Evolutionary conservation across 2,113 vertebrate genomes (phyloP), one percentile per base, ranked within the genome.

Genomic region (Chloroceryle aenea): DNA sequence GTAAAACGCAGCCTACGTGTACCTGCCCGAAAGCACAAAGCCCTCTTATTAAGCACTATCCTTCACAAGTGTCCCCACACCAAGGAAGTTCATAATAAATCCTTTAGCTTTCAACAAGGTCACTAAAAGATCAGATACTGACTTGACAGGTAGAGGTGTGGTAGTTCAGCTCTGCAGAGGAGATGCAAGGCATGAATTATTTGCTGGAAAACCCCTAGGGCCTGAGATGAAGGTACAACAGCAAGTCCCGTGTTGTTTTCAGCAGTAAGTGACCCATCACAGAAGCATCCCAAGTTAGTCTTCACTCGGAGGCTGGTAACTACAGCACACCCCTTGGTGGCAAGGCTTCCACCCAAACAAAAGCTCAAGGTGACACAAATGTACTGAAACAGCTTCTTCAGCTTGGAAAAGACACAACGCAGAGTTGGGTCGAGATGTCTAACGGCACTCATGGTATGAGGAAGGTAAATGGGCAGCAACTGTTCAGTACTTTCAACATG

Each of bases 351-450:
- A 26, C 18, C 3, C 21, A n/a, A 25, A 50, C 25, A 64, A 69
- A 58, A 80, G 56, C 42, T 63, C 23, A 61, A 56, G 11, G 12
- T 12, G 29, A 32, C 18, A 56, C 10, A 14, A 55, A 30, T 11
- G 10, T 6, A 29, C 27, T 55, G 26, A 76, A 47, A 9, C 34
- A 78, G n/a, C 50, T 82, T 34, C 23, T 62, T 81, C 64, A 78
- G 14, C 29, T 56, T 66, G n/a, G 26, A 32, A 87, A 64, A 34
- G 18, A 50, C 16, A 63, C 5, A 40, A 27, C 5, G 32, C 6
- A 43, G 6, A 29, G 12, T 14, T 1, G 3, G 1, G 3, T 17
- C 10, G 23, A 43, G 19, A 9, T 21, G 4, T 16, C 17, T 52
- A 67, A 38, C 42, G 32, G 2, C 2, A 3, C 36, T 43, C 74